phyloP scores from a whole-genome alignment of 1,140 invertebrate genomes.

The Homalodisca vitripennis region DNA sequence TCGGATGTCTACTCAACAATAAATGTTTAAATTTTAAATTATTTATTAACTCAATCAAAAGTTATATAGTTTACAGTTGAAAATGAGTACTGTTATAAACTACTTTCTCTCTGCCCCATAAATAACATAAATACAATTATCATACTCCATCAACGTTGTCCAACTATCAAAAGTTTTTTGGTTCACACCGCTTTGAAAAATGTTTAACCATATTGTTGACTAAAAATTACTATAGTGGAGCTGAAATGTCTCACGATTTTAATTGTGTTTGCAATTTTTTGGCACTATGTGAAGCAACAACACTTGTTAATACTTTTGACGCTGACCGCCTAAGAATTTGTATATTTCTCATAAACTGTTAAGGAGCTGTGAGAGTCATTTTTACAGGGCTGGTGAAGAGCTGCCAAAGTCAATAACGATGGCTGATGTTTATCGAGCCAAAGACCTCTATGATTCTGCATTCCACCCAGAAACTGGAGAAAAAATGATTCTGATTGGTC shows the following conservation, averaged over 20 bases:
- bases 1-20: no score
- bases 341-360: not conserved
- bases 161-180: no score
- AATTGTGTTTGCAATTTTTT: no score
- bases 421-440: constrained; percentile 75
- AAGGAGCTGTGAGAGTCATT: not conserved
- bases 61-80: no score
- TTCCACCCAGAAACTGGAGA: constrained; percentile 98
- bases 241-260: not conserved
- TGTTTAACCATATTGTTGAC: not conserved
- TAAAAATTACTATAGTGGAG: not conserved
- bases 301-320: not conserved
- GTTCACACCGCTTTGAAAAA: no score
- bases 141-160: no score
- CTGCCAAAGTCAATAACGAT: constrained; percentile 41
- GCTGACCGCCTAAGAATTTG: not conserved
- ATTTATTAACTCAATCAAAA: no score
- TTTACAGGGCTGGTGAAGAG: constrained; percentile 22
- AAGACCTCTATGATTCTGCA: constrained; percentile 29
- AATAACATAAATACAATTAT: no score
- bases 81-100: no score
- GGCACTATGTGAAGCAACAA: not conserved
- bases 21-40: no score
- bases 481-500: constrained; percentile 92
- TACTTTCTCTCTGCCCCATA: no score